Evolutionary conservation across 2,888 invertebrate genomes (phyloP), one percentile per base, ranked within the genome.

Genomic region (Nycteola revayana): DNA sequence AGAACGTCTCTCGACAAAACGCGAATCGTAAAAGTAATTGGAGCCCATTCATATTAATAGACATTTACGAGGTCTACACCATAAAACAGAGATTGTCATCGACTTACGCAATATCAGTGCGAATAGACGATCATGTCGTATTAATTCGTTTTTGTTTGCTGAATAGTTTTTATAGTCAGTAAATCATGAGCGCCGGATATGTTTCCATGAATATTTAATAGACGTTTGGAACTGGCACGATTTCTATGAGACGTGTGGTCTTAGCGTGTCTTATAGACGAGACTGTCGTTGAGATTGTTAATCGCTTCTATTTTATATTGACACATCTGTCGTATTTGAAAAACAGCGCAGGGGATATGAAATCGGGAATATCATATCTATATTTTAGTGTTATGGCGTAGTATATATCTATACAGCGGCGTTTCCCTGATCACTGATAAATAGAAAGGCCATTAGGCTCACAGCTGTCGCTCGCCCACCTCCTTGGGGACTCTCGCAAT

Each of bases 21-120:
- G 85, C 84, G 75, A 80, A 82, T 82, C 85, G 75, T 89, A 89
- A 89, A 89, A 82, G 79, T 89, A 89, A 89, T 89, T 89, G 88
- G 81, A 76, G 75, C 76, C 86, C 82, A 89, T 89, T 89, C 88
- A 87, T 88, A 89, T 89, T 88, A 89, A 88, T 87, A 87, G 89
- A 88, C 88, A 73, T 88, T 89, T 89, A 89, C 83, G 86, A 87
- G 71, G 66, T 70, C 75, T 77, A 69, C 59, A 60, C 79, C 79
- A 86, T 88, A 88, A 88, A 88, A 86, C 82, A 73, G 84, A 84
- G 87, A 88, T 87, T 88, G 87, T 86, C 84, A 81, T 83, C 83
- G 74, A 58, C 75, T 85, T 80, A 75, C 70, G 76, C 69, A 82
- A 78, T 68, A 67, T 65, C 66, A 56, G 61, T 64, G 68, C 57